Evolutionary conservation across 1,140 invertebrate genomes (phyloP), one percentile per base, ranked within the genome.

Genomic region (Lysiphlebus fabarum): DNA sequence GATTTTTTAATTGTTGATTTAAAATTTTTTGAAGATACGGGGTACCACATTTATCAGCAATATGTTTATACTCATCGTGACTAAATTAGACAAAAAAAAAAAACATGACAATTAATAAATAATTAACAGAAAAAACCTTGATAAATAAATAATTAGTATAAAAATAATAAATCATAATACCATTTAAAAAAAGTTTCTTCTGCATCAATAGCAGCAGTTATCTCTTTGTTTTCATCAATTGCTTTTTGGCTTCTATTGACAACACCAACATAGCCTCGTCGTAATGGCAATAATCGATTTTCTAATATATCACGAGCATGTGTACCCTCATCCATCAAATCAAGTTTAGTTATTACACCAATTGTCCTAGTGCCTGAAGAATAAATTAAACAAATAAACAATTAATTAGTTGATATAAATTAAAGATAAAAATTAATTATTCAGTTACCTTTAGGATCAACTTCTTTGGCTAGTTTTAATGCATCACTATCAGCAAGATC

Each of bases 281-380:
- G 84, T 50, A 99, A 82, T 5, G 96, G 96, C 59, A 99, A 82
- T 53, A 99, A 80, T 79, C 95, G 96, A 80, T 99, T 99, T 80
- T 99, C 97, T 57, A 99, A 82, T 65, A 99, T 94, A 68, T 99
- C 97, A 54, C 94, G 84, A 7, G 97, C 97, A 84, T 99, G 96
- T 36, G 97, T 99, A 36, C 98, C 98, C 73, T 99, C 95, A 75
- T 99, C 98, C 97, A 99, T 99, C 72, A 99, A 85, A 86, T 99
- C 98, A 54, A 99, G 81, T 79, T 99, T 99, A 45, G 98, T 99
- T 58, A 99, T 95, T 9, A 99, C 98, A 77, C 98, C 98, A 80
- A 99, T 99, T 7, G 97, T 99, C 67, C 98, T 87, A n/a, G 95
- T 84, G 81, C 90, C 90, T 92, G 58, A 33, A 43, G 44, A 58